Percentiles rank a stretch among this genome's conserved stretches.
These are phyloP conservation scores for Formica aserva DNA, from an alignment of 2,888 invertebrate genomes.

Conservation along the genomic window DNA sequence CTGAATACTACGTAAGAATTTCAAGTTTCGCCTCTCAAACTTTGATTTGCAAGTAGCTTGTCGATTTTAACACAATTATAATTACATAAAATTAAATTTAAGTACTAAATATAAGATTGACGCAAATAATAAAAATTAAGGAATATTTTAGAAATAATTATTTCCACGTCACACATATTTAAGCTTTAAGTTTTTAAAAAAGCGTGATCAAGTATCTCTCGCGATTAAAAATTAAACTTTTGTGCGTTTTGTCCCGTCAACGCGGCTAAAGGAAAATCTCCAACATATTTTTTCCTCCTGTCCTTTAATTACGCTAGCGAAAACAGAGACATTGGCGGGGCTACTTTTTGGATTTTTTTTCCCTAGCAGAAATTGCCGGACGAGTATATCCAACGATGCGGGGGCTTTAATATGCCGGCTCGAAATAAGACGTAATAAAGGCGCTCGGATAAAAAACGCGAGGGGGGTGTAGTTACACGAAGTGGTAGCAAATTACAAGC, in stretches of 20 bases:
- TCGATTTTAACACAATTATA: slow-evolving; percentile 48
- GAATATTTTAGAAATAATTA: slow-evolving; percentile 8
- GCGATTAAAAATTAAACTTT: background rate
- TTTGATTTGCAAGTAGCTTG: slow-evolving; percentile 41
- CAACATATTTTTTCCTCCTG: background rate
- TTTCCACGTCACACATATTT: background rate
- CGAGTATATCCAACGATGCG: background rate
- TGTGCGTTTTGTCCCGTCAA: background rate
- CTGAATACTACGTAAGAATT: slow-evolving; percentile 38
- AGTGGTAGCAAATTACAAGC: slow-evolving; percentile 47
- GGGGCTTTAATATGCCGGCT: slow-evolving; percentile 22
- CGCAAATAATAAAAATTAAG: slow-evolving; percentile 4
- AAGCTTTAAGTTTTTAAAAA: background rate
- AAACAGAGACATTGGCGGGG: background rate
- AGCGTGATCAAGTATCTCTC: background rate
- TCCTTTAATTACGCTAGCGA: slow-evolving; percentile 22
- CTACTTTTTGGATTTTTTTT: slow-evolving; percentile 39
- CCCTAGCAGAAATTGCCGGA: background rate
- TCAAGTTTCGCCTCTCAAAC: slow-evolving; percentile 26
- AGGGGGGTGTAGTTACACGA: slow-evolving; percentile 24
- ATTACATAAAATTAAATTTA: slow-evolving; percentile 4
- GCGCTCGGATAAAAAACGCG: background rate
- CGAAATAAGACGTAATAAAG: slow-evolving; percentile 47
- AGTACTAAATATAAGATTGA: slow-evolving; percentile 10
- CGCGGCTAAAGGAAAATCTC: background rate